phyloP scores from a whole-genome alignment of 2,113 vertebrate genomes.

The Aviceda subcristata region DNA sequence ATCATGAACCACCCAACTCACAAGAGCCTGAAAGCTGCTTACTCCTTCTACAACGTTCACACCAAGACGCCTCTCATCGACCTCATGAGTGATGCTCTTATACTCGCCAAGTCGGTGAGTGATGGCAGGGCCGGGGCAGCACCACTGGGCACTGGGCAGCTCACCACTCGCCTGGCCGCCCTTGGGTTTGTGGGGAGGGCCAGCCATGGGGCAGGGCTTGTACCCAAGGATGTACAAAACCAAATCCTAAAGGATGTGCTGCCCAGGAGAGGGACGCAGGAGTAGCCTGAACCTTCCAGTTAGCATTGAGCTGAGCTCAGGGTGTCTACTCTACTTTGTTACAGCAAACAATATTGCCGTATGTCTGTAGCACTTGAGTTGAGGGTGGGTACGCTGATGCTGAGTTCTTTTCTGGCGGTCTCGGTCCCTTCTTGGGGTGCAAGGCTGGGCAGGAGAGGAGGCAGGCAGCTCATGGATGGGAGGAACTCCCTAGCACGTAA shows the following conservation, averaged over 20 bases:
- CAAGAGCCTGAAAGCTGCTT: slow-evolving; percentile 97
- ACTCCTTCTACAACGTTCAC: slow-evolving; percentile 99
- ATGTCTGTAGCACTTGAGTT: fast-evolving
- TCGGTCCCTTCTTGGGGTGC: background rate
- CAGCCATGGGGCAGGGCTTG: background rate
- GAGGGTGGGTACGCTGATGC: background rate
- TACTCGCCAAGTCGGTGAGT: slow-evolving; percentile 95
- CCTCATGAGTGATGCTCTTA: slow-evolving; percentile 96
- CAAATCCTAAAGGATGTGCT: background rate
- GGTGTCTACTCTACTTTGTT: background rate
- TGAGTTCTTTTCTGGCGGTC: background rate
- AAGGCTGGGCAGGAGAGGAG: background rate
- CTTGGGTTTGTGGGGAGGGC: background rate
- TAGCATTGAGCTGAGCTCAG: background rate
- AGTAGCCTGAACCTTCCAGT: background rate
- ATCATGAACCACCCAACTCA: slow-evolving; percentile 98
- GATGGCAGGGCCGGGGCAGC: background rate
- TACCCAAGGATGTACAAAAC: background rate
- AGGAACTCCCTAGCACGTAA: background rate
- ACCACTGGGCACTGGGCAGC: background rate
- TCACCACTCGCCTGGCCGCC: background rate
- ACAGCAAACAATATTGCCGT: background rate
- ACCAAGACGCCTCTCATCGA: slow-evolving; percentile 91
- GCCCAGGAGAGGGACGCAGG: background rate
- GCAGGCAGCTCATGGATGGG: background rate